These are phyloP conservation scores for Oreotrochilus melanogaster DNA, from an alignment of 2,113 vertebrate genomes.

Conservation along the genomic window DNA sequence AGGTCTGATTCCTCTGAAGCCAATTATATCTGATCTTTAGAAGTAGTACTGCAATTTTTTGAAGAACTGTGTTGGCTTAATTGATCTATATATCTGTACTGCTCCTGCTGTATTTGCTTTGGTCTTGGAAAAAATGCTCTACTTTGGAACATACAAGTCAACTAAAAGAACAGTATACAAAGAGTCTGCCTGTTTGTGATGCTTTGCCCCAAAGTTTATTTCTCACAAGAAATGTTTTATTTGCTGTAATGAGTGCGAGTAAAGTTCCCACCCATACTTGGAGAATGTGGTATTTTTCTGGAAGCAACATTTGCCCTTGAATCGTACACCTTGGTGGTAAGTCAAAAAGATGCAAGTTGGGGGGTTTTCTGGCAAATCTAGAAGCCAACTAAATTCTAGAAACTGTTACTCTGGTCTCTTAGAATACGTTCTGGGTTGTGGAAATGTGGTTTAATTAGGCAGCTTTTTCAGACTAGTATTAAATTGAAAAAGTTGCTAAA, in stretches of 20 bases:
- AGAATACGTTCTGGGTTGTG: neutral
- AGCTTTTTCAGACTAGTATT: neutral
- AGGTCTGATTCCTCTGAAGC: conserved; percentile 2
- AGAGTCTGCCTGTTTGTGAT: conserved; percentile 61
- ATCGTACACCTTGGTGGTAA: neutral
- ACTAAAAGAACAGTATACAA: conserved; percentile 58
- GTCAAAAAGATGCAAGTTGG: neutral
- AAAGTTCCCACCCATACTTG: neutral
- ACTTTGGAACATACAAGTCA: conserved; percentile 39
- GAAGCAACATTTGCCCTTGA: neutral
- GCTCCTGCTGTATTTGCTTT: conserved; percentile 60
- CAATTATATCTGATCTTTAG: conserved; percentile 1
- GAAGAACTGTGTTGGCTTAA: conserved; percentile 27
- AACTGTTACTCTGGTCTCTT: neutral
- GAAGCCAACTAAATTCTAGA: neutral
- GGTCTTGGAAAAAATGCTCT: conserved; percentile 60
- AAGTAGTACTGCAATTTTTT: neutral
- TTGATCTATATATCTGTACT: conserved; percentile 56
- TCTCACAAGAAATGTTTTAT: neutral
- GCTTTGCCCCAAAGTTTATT: conserved; percentile 17
- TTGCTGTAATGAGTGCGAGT: neutral
- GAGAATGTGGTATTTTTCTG: neutral
- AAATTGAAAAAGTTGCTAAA: neutral
- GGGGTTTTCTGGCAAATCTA: neutral
- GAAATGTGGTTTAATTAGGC: neutral